Conservation (phyloP, 1,140 invertebrate genomes). For the Zaprionus africanus region DNA sequence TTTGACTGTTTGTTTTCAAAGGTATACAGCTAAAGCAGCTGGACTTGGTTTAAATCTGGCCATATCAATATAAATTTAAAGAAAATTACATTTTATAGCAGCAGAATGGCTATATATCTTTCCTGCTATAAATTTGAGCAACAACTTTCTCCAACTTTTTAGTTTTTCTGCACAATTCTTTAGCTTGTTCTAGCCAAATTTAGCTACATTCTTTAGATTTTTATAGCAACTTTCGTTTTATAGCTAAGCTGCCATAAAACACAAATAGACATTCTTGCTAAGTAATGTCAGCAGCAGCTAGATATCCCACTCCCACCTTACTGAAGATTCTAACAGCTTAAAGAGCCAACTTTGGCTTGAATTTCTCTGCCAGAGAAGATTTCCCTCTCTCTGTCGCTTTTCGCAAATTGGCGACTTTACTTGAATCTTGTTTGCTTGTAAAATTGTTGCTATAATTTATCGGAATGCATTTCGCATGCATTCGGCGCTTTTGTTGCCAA, state of each 20-base stretch:
- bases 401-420: not conserved
- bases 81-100: not conserved
- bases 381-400: not conserved
- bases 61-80: not conserved
- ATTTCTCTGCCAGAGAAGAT: not conserved
- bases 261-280: not conserved
- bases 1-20: not conserved
- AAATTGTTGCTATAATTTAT: conserved; percentile 2
- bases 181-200: too few relatives aligned
- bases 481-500: conserved; percentile 25
- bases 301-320: too few relatives aligned
- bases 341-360: not conserved
- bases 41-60: not conserved
- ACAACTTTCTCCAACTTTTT: not conserved
- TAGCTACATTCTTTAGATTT: too few relatives aligned
- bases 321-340: not conserved
- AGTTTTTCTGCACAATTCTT: too few relatives aligned
- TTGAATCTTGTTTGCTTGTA: not conserved
- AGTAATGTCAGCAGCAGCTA: too few relatives aligned
- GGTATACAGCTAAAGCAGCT: not conserved
- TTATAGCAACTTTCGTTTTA: too few relatives aligned
- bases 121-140: not conserved
- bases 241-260: not conserved
- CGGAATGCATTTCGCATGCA: conserved; percentile 21
- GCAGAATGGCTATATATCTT: not conserved